Base-by-base conservation (phyloP, 1,140 invertebrate genomes). In the Pseudomyrmex sp. region DNA sequence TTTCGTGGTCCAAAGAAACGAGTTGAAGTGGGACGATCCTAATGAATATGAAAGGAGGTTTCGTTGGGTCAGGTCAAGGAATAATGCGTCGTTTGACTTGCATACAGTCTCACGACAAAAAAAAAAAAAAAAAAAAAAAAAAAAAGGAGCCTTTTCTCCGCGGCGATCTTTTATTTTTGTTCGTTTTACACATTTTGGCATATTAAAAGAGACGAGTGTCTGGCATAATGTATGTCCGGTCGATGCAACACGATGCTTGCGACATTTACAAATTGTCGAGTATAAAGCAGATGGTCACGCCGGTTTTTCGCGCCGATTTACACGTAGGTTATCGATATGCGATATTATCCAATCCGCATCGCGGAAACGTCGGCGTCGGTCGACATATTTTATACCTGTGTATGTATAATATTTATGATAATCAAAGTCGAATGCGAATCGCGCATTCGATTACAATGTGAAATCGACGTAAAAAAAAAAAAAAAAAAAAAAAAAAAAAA, bases 1-100 rank as follows among this genome's bases (percentile, higher is more conserved):
- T 86, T 79, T 74, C 46, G 75, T 84, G 68, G 74, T 52, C 82
- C 73, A 73, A 87, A 84, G 48, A 20, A 54, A 46, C 76, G 52
- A 35, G 48, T 26, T 4, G 54, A 77, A 79, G 82, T 50, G 58
- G 70, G 48, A 52, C 48, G 50, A 85, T 85, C 58, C 90, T 92
- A 92, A 94, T 93, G 92, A 94, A 94, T 94, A 94, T 93, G 91
- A 93, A 93, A 93, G 90, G 89, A 90, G 89, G 86, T 89, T 92
- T 89, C 89, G 89, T 93, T 94, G 90, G 93, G 92, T 93, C 93
- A 93, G 93, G 92, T 94, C 93, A 94, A 94, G 93, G 92, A 93
- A 94, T 94, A 94, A 94, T 94, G 90, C 82, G 84, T 92, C 90
- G 91, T 93, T 94, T 94, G 92, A 93, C 92, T 94, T 94, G 91